Conservation (phyloP, 2,113 vertebrate genomes). For the Notechis scutatus region DNA sequence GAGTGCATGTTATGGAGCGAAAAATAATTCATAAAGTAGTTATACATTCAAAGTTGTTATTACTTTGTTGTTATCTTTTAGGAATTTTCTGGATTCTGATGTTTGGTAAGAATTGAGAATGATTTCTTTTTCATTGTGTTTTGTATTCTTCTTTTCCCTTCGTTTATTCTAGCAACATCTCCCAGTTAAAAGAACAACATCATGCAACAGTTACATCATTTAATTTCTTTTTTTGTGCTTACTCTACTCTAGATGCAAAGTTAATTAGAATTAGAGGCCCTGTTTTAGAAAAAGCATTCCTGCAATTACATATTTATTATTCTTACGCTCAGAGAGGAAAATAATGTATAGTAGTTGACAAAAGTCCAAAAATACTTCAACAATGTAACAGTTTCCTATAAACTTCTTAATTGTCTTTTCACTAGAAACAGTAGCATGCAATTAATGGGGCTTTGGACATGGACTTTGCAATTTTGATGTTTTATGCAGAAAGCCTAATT, state of each 20-base stretch:
- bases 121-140: neutral
- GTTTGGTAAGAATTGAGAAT: neutral
- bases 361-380: neutral
- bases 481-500: neutral
- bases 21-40: neutral
- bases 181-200: slow-evolving; percentile 47
- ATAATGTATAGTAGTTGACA: neutral
- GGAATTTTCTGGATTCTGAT: neutral
- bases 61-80: neutral
- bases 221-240: slow-evolving; percentile 48
- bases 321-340: neutral
- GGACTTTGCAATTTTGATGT: neutral
- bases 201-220: slow-evolving; percentile 68
- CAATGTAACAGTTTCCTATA: neutral
- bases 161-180: slow-evolving; percentile 58
- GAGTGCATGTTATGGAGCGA: too few species aligned
- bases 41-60: neutral
- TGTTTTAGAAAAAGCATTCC: neutral
- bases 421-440: neutral
- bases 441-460: neutral
- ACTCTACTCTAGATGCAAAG: neutral
- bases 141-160: slow-evolving; percentile 39
- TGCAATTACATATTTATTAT: neutral
- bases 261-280: rapidly evolving
- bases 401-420: neutral